These are phyloP conservation scores for Danio jaintianensis DNA, from an alignment of 2,797 vertebrate genomes.

Conservation along the genomic window DNA sequence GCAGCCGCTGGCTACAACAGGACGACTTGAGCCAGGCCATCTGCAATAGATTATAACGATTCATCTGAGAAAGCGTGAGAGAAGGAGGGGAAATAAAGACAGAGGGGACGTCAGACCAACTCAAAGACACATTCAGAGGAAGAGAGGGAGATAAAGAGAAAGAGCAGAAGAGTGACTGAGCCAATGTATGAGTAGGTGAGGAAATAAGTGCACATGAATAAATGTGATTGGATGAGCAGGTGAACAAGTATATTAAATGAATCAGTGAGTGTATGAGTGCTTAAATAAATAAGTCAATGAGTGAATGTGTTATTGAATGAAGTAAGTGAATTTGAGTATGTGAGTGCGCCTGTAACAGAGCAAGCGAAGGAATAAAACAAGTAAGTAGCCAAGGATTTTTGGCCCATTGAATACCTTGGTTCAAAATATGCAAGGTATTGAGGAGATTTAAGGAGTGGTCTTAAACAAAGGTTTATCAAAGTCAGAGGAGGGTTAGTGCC, in stretches of 20 bases:
- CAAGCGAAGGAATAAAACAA: constrained; percentile 72
- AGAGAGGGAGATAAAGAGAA: neutral
- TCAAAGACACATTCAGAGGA: constrained; percentile 9
- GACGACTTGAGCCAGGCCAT: constrained; percentile 57
- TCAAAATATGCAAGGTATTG: too few species aligned
- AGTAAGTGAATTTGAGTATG: neutral
- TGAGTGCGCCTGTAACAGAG: constrained; percentile 9
- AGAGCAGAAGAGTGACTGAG: neutral
- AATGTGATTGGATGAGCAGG: neutral
- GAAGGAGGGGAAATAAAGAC: constrained; percentile 47
- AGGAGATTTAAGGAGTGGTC: too few species aligned
- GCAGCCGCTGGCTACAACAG: constrained; percentile 39
- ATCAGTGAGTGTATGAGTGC: constrained; percentile 3
- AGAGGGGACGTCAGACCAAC: constrained; percentile 33
- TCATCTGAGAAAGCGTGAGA: constrained; percentile 49
- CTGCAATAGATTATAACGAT: constrained; percentile 67
- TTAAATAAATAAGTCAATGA: neutral
- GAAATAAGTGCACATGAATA: neutral
- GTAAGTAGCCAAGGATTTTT: constrained; percentile 40
- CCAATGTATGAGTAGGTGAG: neutral
- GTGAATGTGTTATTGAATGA: neutral
- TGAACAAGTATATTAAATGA: constrained; percentile 30
- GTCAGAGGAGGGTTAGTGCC: too few species aligned
- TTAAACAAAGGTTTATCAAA: too few species aligned
- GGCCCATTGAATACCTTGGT: neutral